Conservation (phyloP, 2,888 invertebrate genomes). For the Apotomis betuletana region DNA sequence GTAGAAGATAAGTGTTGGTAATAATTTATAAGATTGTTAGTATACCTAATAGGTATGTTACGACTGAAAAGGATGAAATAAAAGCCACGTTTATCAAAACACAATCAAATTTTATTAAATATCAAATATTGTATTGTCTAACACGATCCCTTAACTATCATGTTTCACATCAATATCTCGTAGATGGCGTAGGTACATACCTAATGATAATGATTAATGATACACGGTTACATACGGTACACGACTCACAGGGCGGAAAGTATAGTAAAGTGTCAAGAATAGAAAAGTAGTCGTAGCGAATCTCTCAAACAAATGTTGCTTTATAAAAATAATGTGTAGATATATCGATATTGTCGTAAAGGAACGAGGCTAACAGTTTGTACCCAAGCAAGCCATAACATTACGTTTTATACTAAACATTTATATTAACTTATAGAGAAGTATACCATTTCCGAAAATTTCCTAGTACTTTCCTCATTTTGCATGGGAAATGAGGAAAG, state of each 20-base stretch:
- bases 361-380: slow-evolving; percentile 68
- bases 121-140: slow-evolving; percentile 84
- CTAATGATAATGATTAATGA: slow-evolving; percentile 48
- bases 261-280: slow-evolving; percentile 56
- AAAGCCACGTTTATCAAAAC: slow-evolving; percentile 72
- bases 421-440: slow-evolving; percentile 21
- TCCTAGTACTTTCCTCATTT: too few species aligned
- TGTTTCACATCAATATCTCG: slow-evolving; percentile 81
- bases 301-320: slow-evolving; percentile 38
- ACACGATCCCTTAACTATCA: slow-evolving; percentile 83
- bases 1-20: not conserved
- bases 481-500: too few species aligned
- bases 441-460: too few species aligned
- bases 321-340: slow-evolving; percentile 40
- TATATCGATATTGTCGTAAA: slow-evolving; percentile 63
- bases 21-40: not conserved
- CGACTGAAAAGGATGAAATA: slow-evolving; percentile 48
- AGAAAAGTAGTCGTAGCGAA: slow-evolving; percentile 45
- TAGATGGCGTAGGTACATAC: slow-evolving; percentile 63
- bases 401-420: slow-evolving; percentile 29
- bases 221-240: slow-evolving; percentile 72
- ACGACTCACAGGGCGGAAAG: slow-evolving; percentile 59
- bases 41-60: too few species aligned
- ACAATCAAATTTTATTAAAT: slow-evolving; percentile 84
- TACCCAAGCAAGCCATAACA: slow-evolving; percentile 45